These are phyloP conservation scores for Setophaga coronata DNA, from an alignment of 2,113 vertebrate species.

Conservation along the genomic window DNA sequence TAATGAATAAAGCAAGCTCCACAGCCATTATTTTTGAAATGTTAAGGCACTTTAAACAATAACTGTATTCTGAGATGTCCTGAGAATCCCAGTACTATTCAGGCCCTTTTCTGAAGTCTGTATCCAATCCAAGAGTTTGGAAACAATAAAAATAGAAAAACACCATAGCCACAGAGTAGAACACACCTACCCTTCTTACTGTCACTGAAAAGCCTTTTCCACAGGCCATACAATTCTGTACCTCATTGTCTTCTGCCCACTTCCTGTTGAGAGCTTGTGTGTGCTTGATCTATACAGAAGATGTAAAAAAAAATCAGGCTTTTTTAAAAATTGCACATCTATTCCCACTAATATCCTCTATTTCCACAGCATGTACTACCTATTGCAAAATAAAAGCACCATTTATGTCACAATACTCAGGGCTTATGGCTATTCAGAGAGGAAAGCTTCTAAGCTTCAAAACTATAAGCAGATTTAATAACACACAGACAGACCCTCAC, in stretches of 20 bases:
- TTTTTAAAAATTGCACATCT: not conserved
- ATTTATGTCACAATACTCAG: not conserved
- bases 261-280: conserved; percentile 93
- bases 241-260: conserved; percentile 96
- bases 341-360: not conserved
- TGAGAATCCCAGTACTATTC: not conserved
- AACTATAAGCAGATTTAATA: not conserved
- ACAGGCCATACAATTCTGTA: conserved; percentile 97
- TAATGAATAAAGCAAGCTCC: not conserved
- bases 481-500: not conserved
- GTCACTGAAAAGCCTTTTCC: conserved; percentile 93
- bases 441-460: not conserved
- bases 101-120: not conserved
- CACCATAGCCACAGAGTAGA: not conserved
- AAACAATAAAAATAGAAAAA: not conserved
- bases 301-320: not conserved
- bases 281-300: conserved; percentile 88
- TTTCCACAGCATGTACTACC: not conserved
- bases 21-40: not conserved
- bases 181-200: conserved; percentile 86
- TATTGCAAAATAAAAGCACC: not conserved
- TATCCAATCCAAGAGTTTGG: not conserved
- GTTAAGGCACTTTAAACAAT: not conserved
- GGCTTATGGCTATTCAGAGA: not conserved
- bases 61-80: not conserved